Conservation (phyloP, 1,140 invertebrate species). For the Neomicropteryx cornuta region DNA sequence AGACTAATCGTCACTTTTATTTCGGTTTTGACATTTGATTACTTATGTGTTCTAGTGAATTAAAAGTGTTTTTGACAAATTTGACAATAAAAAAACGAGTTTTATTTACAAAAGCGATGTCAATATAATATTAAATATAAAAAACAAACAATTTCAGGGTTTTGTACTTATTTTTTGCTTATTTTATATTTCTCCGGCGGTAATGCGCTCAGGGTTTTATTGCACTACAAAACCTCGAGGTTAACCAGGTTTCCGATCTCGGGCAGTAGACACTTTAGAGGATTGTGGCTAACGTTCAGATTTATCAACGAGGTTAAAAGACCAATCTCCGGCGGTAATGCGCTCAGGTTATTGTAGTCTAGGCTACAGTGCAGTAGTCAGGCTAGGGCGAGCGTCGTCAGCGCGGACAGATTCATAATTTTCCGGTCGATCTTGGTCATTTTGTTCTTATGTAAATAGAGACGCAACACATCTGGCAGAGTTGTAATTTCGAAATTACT, state of each 20-base stretch:
- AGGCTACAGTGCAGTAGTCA: too few relatives aligned
- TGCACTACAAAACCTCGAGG: conserved; percentile 66
- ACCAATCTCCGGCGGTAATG: conserved; percentile 46
- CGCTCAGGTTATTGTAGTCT: conserved; percentile 58
- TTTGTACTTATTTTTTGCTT: too few relatives aligned
- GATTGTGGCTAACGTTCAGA: conserved; percentile 76
- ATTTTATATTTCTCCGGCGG: too few relatives aligned
- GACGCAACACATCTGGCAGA: conserved; percentile 40
- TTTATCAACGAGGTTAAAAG: conserved; percentile 54
- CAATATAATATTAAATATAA: conserved; percentile 17
- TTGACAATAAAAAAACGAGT: background rate
- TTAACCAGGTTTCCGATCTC: conserved; percentile 58
- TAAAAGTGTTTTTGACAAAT: background rate
- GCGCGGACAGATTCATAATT: conserved; percentile 27
- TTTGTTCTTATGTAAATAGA: conserved; percentile 47
- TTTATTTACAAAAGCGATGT: background rate
- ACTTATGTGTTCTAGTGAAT: background rate
- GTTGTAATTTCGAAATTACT: conserved; percentile 45
- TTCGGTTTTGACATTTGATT: too few relatives aligned
- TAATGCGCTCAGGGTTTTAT: too few relatives aligned
- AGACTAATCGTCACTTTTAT: too few relatives aligned
- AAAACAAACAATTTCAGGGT: too few relatives aligned
- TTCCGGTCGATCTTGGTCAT: conserved; percentile 35
- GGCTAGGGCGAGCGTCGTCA: conserved; percentile 41
- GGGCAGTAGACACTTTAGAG: conserved; percentile 52